Conservation (phyloP, 2,797 vertebrate genomes). For the Carapus acus region DNA sequence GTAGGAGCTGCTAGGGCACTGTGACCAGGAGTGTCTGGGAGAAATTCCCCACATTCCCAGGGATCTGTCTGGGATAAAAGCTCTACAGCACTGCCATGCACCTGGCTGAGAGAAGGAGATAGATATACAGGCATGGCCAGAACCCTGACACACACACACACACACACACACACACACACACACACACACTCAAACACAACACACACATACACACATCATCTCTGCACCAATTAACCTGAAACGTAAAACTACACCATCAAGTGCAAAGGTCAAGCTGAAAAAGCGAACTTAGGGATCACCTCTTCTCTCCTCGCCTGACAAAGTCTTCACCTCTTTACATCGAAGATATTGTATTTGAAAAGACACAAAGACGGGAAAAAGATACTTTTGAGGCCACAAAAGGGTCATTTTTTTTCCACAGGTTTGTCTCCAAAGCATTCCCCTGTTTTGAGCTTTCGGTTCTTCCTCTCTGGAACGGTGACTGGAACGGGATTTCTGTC, state of each 20-base stretch:
- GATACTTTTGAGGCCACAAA: too few relatives aligned
- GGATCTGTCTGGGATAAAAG: slow-evolving; percentile 75
- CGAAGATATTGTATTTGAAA: not conserved
- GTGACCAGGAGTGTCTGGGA: slow-evolving; percentile 71
- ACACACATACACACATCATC: slow-evolving; percentile 31
- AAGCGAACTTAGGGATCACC: slow-evolving; percentile 33
- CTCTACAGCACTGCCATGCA: slow-evolving; percentile 67
- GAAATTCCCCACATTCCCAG: slow-evolving; percentile 81
- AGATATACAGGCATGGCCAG: slow-evolving; percentile 42
- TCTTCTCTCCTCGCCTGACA: slow-evolving; percentile 16
- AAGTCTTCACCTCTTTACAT: slow-evolving; percentile 5
- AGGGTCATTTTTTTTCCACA: not conserved
- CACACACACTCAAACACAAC: slow-evolving; percentile 35
- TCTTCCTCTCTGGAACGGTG: not conserved
- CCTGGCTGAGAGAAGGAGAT: slow-evolving; percentile 60
- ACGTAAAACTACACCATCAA: slow-evolving; percentile 61
- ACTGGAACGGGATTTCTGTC: not conserved
- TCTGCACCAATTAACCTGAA: slow-evolving; percentile 66
- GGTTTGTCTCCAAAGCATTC: not conserved
- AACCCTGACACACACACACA: slow-evolving; percentile 32
- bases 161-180: slow-evolving; percentile 16
- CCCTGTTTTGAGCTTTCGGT: not conserved
- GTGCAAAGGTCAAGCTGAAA: slow-evolving; percentile 57
- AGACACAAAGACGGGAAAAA: not conserved
- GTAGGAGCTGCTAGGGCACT: slow-evolving; percentile 74